phyloP scores from a whole-genome alignment of 2,888 invertebrate genomes.

The Drosophila niveifrons region DNA sequence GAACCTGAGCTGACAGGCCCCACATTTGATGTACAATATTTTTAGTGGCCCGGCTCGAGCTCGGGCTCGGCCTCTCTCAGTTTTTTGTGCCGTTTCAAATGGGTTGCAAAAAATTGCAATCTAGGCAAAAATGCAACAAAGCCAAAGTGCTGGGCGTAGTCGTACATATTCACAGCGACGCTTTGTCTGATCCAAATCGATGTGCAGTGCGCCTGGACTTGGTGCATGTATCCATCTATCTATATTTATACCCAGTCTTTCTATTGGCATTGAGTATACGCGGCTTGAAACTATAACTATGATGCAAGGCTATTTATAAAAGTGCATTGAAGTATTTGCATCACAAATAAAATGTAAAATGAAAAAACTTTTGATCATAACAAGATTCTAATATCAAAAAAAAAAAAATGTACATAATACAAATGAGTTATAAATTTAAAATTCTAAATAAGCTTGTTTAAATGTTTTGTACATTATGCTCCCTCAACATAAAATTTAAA shows the following conservation, averaged over 20 bases:
- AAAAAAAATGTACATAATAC: too few species aligned
- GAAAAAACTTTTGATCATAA: too few species aligned
- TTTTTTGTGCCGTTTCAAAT: constrained; percentile 65
- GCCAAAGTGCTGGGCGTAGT: constrained; percentile 67
- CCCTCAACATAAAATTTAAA: too few species aligned
- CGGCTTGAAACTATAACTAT: neutral
- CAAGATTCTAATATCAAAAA: too few species aligned
- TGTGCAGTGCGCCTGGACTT: constrained; percentile 23
- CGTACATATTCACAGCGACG: constrained; percentile 49
- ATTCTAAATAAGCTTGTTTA: too few species aligned
- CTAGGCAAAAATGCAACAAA: constrained; percentile 82
- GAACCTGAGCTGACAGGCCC: constrained; percentile 36
- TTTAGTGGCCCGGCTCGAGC: constrained; percentile 46
- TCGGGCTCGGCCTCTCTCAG: constrained; percentile 10
- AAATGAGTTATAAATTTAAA: too few species aligned
- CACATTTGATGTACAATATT: constrained; percentile 64
- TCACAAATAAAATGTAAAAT: too few species aligned
- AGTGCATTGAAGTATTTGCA: neutral
- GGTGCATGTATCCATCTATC: constrained; percentile 25
- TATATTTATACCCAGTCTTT: constrained; percentile 17
- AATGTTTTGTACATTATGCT: too few species aligned
- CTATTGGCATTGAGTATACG: neutral
- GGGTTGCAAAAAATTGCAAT: constrained; percentile 81
- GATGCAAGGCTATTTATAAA: neutral
- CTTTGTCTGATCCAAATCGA: constrained; percentile 61